Conservation (phyloP, 2,113 vertebrate species). For the Mormyrus lacerda region DNA sequence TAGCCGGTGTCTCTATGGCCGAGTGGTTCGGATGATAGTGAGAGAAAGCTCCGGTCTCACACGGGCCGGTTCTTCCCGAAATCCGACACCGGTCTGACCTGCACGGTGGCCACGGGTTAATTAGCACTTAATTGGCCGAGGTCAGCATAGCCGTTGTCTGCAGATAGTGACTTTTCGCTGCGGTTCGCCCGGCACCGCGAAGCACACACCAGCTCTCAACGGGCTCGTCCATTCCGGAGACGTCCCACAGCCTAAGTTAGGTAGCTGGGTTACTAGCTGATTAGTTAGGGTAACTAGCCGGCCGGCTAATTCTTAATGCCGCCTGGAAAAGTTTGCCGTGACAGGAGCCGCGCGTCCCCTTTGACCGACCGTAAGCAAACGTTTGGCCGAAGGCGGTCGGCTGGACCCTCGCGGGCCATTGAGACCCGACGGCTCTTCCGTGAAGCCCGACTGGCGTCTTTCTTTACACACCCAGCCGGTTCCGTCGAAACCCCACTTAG, state of each 20-base stretch:
- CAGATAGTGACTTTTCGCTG: not conserved
- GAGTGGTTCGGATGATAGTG: not conserved
- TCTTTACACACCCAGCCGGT: not conserved
- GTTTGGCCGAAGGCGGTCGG: not conserved
- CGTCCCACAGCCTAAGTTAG: not conserved
- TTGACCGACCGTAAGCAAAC: not conserved
- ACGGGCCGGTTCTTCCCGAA: not conserved
- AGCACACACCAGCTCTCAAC: not conserved
- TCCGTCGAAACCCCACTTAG: not conserved
- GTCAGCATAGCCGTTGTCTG: not conserved
- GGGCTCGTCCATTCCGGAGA: not conserved
- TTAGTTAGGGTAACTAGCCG: not conserved
- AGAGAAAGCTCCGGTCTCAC: not conserved
- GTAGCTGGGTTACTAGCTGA: not conserved
- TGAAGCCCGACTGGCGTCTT: not conserved
- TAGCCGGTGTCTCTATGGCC: not conserved
- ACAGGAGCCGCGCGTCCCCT: not conserved
- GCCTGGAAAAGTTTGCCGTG: not conserved
- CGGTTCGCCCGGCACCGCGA: not conserved
- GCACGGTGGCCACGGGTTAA: not conserved
- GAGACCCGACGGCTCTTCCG: not conserved
- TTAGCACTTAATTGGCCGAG: not conserved
- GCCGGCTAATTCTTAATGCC: not conserved
- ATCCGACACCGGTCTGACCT: not conserved
- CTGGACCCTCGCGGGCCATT: not conserved